Percentiles rank a stretch among this genome's conserved stretches.
phyloP scores from a whole-genome alignment of 2,888 invertebrate genomes.

The Dexiosoma caninum region DNA sequence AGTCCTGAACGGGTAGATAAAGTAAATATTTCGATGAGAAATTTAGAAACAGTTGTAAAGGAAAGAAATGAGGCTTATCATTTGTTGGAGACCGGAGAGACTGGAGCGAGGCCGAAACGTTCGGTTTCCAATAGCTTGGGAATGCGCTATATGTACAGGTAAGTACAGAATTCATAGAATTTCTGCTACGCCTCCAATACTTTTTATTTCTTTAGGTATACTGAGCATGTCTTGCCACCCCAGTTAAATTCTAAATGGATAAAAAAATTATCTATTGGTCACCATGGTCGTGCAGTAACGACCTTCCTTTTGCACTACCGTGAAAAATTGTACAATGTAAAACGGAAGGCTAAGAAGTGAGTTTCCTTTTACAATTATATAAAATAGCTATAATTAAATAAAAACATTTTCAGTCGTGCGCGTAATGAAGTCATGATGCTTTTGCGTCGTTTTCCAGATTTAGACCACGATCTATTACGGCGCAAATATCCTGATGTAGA shows the following conservation, averaged over 20 bases:
- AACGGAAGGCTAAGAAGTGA: conserved; percentile 80
- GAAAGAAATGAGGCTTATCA: conserved; percentile 96
- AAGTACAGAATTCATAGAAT: conserved; percentile 22
- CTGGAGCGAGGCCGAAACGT: conserved; percentile 86
- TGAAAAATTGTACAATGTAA: conserved; percentile 82
- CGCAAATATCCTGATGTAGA: conserved; percentile 87
- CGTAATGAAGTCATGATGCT: conserved; percentile 84
- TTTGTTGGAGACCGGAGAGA: conserved; percentile 91
- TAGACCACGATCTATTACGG: conserved; percentile 84
- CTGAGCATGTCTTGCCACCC: conserved; percentile 83
- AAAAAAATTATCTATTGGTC: conserved; percentile 80
- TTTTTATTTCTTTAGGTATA: conserved; percentile 73
- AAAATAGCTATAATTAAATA: neutral
- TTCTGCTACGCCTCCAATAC: no score
- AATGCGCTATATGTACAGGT: conserved; percentile 80
- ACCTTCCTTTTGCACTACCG: conserved; percentile 82
- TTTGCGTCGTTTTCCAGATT: conserved; percentile 86
- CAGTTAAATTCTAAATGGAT: conserved; percentile 84
- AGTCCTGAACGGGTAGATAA: conserved; percentile 96
- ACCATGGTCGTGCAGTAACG: conserved; percentile 81
- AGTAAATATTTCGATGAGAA: conserved; percentile 95
- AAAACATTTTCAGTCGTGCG: conserved; percentile 78
- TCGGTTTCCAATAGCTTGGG: conserved; percentile 82
- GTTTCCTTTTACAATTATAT: conserved; percentile 63
- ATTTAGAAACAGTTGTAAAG: conserved; percentile 91